phyloP scores from a whole-genome alignment of 1,140 invertebrate genomes.

The Trigoniulus corallinus region DNA sequence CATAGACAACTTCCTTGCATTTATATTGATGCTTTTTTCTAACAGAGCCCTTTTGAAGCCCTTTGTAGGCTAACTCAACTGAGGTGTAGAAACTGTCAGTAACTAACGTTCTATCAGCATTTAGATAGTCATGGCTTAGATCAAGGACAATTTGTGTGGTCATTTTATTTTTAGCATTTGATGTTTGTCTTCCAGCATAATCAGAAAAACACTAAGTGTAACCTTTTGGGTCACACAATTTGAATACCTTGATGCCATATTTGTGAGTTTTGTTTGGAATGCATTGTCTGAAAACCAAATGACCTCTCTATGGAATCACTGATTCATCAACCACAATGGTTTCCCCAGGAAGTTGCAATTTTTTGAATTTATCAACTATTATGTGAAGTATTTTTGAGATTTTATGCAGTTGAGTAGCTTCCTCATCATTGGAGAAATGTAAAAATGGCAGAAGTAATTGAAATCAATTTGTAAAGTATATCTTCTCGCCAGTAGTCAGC shows the following conservation, averaged over 20 bases:
- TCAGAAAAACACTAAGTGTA: conserved; percentile 23
- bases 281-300: conserved; percentile 22
- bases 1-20: conserved; percentile 2
- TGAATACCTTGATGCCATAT: conserved; percentile 26
- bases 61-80: conserved; percentile 20
- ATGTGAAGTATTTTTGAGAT: conserved; percentile 17
- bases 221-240: conserved; percentile 20
- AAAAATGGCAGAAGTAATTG: conserved; percentile 19
- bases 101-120: conserved; percentile 18
- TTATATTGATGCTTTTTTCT: too few relatives aligned
- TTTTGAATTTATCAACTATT: conserved; percentile 18
- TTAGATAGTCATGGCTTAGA: conserved; percentile 13
- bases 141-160: conserved; percentile 13
- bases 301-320: conserved; percentile 24
- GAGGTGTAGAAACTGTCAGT: conserved; percentile 25
- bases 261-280: too few relatives aligned
- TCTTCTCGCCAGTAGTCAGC: too few relatives aligned
- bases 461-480: conserved; percentile 21
- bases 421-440: conserved; percentile 22
- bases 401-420: conserved; percentile 18
- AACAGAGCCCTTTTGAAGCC: conserved; percentile 24
- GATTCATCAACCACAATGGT: conserved; percentile 23
- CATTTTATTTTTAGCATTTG: neutral
- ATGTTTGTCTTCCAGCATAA: conserved; percentile 17
- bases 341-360: conserved; percentile 18